Conservation (phyloP, 2,797 vertebrate species). For the Cossypha dichroa region DNA sequence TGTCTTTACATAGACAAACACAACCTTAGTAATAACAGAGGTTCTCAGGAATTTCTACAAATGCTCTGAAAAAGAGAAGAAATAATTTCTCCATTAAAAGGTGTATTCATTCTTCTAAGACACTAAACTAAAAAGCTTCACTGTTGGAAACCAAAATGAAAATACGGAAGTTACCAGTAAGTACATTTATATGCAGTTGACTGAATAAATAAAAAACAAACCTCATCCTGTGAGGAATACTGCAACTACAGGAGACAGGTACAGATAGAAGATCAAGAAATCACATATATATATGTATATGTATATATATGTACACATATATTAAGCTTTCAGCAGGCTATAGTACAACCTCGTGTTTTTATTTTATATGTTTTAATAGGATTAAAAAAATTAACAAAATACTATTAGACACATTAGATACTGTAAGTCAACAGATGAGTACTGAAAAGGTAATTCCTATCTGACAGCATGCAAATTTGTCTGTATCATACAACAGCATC, state of each 20-base stretch:
- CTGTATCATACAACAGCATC: too few relatives aligned
- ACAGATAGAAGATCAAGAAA: not conserved
- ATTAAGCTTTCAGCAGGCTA: not conserved
- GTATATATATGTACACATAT: too few relatives aligned
- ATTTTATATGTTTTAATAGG: not conserved
- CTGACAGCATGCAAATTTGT: not conserved
- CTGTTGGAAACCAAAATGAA: not conserved
- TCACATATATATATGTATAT: too few relatives aligned
- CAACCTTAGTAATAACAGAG: not conserved
- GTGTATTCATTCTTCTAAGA: not conserved
- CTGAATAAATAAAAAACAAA: not conserved
- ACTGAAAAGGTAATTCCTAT: not conserved
- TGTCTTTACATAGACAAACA: not conserved
- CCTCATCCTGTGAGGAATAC: accelerated
- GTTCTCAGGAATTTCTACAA: not conserved
- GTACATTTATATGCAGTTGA: not conserved
- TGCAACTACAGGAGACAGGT: not conserved
- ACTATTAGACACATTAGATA: not conserved
- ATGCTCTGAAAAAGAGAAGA: not conserved
- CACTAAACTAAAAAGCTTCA: not conserved
- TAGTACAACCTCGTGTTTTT: accelerated
- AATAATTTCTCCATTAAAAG: not conserved
- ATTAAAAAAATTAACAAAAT: not conserved
- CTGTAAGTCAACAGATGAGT: not conserved
- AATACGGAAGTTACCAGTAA: not conserved